phyloP scores from a whole-genome alignment of 2,113 vertebrate species.

The Spheniscus mendiculus region DNA sequence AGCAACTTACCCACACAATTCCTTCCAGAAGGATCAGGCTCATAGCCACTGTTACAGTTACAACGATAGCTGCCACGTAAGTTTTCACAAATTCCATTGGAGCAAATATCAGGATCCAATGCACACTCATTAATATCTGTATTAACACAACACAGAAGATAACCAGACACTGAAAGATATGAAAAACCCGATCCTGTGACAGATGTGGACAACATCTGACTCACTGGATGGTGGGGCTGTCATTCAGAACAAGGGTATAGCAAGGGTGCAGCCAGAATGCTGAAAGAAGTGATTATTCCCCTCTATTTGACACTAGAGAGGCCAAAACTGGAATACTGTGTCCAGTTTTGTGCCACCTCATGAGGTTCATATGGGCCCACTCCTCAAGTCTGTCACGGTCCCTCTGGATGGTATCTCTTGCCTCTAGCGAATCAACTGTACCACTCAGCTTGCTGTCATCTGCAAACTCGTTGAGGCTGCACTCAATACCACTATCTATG shows the following conservation, averaged over 20 bases:
- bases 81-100: conserved; percentile 81
- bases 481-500: neutral
- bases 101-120: conserved; percentile 80
- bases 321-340: neutral
- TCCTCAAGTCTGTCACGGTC: neutral
- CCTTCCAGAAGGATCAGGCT: conserved; percentile 73
- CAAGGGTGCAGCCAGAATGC: neutral
- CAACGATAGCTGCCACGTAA: conserved; percentile 77
- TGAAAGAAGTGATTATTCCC: neutral
- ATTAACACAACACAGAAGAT: neutral
- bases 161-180: neutral
- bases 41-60: conserved; percentile 79
- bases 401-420: neutral
- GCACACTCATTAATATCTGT: conserved; percentile 84
- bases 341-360: neutral
- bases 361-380: neutral
- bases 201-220: neutral
- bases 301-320: neutral
- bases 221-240: neutral
- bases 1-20: conserved; percentile 75
- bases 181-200: neutral
- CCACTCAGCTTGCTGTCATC: neutral
- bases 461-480: neutral
- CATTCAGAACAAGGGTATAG: neutral
- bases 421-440: neutral